Percentiles rank a stretch among this genome's conserved stretches.
Evolutionary conservation across 2,113 vertebrate species (phyloP).

Genomic region (Setophaga petechia): DNA sequence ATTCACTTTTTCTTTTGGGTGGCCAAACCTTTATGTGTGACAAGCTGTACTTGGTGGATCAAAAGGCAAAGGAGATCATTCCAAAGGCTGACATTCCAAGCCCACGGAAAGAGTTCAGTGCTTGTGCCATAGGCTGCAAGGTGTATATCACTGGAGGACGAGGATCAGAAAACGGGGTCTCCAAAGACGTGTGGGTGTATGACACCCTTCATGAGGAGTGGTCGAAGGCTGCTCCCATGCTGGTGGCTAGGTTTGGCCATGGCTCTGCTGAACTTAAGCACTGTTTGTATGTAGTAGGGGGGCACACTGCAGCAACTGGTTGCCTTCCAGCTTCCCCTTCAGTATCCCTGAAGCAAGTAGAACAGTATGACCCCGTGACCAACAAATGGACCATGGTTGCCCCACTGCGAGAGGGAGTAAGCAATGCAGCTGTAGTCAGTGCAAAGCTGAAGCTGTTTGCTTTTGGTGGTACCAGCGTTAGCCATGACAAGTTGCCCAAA

Average conservation of each 20-base stretch:
- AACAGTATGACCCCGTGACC: conserved; percentile 81
- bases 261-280: conserved; percentile 84
- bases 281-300: conserved; percentile 82
- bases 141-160: conserved; percentile 83
- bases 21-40: conserved; percentile 87
- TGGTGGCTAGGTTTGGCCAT: conserved; percentile 82
- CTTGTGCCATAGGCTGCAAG: conserved; percentile 85
- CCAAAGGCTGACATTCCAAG: conserved; percentile 85
- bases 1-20: conserved; percentile 81
- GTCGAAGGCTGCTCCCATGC: conserved; percentile 84
- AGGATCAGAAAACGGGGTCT: conserved; percentile 82
- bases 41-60: conserved; percentile 83
- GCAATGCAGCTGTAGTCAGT: conserved; percentile 83
- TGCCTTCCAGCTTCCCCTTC: conserved; percentile 84
- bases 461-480: conserved; percentile 83
- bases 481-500: conserved; percentile 85
- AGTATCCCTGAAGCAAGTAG: conserved; percentile 83
- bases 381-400: conserved; percentile 88
- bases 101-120: conserved; percentile 83
- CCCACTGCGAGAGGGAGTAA: conserved; percentile 81
- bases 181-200: conserved; percentile 85
- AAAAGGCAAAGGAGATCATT: conserved; percentile 85
- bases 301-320: conserved; percentile 82
- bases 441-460: conserved; percentile 85
- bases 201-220: conserved; percentile 85